Base-by-base conservation (phyloP, 2,888 invertebrate species). In the Hemaris fuciformis region DNA sequence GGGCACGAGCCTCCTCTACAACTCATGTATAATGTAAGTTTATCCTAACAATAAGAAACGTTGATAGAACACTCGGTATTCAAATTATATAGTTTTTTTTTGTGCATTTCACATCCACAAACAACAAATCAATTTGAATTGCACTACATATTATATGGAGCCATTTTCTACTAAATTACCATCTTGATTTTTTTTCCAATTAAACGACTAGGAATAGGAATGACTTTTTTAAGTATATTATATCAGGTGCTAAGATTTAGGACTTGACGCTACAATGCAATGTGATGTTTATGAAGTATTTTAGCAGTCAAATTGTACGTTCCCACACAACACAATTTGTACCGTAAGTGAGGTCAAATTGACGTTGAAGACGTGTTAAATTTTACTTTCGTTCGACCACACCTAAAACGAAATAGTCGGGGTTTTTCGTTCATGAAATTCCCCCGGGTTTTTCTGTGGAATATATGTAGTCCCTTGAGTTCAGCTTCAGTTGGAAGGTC, bases 401-500 rank as follows among this genome's bases (percentile, higher is more conserved):
- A n/a, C n/a, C n/a, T n/a, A n/a, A n/a, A n/a, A n/a, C n/a, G n/a
- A n/a, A n/a, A n/a, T n/a, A n/a, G n/a, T n/a, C n/a, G n/a, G n/a
- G n/a, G n/a, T n/a, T n/a, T n/a, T n/a, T n/a, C n/a, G n/a, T n/a
- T n/a, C n/a, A n/a, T n/a, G n/a, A n/a, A n/a, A n/a, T n/a, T n/a
- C n/a, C n/a, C n/a, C n/a, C n/a, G n/a, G n/a, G n/a, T n/a, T n/a
- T n/a, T n/a, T n/a, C n/a, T n/a, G n/a, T n/a, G 0, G 38, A 38
- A 4, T n/a, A 3, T 38, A 4, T 2, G 8, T 38, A 3, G n/a
- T n/a, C 38, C 13, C 13, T 22, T 20, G 22, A 45, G 22, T 8
- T 45, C 45, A 10, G 20, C 45, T 45, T 25, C 20, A 31, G 38
- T n/a, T 57, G n/a, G n/a, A n/a, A n/a, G 46, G 59, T 60, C 67